phyloP scores from a whole-genome alignment of 2,113 vertebrate species.

The Trematomus loennbergii region DNA sequence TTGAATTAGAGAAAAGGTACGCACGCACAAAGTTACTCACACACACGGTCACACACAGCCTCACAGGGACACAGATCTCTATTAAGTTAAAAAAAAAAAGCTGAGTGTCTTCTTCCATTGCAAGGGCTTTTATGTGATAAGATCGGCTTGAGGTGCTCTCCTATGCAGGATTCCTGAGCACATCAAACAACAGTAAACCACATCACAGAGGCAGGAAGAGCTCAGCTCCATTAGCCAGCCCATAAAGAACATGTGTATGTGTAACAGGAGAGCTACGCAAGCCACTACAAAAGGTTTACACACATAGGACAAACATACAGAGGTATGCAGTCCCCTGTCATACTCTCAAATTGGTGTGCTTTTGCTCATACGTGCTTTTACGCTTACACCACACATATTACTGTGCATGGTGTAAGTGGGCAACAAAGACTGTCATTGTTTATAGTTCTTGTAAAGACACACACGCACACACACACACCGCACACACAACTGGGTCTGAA shows the following conservation, averaged over 20 bases:
- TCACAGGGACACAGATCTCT: conserved; percentile 66
- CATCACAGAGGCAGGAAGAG: conserved; percentile 81
- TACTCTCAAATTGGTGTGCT: conserved; percentile 30
- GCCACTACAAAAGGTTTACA: conserved; percentile 72
- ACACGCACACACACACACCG: background rate
- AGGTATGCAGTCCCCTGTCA: conserved; percentile 46
- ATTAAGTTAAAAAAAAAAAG: conserved; percentile 75
- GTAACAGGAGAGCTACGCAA: conserved; percentile 72
- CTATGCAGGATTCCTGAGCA: conserved; percentile 77
- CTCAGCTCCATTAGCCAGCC: conserved; percentile 81
- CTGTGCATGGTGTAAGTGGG: background rate
- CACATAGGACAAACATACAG: conserved; percentile 57
- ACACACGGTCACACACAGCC: conserved; percentile 27
- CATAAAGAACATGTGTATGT: conserved; percentile 84
- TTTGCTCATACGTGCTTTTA: conserved; percentile 1
- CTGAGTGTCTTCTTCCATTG: conserved; percentile 78
- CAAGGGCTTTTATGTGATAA: conserved; percentile 81
- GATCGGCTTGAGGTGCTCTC: conserved; percentile 75
- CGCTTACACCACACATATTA: background rate
- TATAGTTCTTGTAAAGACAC: background rate
- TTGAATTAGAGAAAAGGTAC: conserved; percentile 76
- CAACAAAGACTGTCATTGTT: background rate
- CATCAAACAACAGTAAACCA: conserved; percentile 83
- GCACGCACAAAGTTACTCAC: conserved; percentile 16
- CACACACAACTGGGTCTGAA: conserved; percentile 39